Base-by-base conservation (phyloP, 2,888 invertebrate species). In the Orthosia gothica region DNA sequence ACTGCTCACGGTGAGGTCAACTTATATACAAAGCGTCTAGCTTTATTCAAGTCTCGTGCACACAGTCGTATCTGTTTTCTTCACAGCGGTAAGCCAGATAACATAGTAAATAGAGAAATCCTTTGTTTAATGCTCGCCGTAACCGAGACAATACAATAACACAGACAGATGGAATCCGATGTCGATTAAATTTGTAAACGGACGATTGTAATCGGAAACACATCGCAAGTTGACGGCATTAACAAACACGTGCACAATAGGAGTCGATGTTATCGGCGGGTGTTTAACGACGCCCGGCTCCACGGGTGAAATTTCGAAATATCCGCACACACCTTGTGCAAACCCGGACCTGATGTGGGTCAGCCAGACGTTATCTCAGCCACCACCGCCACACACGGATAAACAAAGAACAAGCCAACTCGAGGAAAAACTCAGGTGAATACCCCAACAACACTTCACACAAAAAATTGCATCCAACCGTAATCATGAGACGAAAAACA, bases 261-360 rank as follows among this genome's bases (percentile, higher is more conserved):
- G 64, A 77, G 85, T 47, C 72, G 84, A 84, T 88, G 88, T 91
- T 90, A 91, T 90, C 90, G 86, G 78, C 69, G 81, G 81, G 73
- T 81, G 85, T 87, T 89, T 87, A 88, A 88, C 84, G 82, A 89
- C 86, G 68, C 71, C 81, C 72, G 80, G 81, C 70, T 69, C 63
- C 83, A 81, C 88, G 82, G 81, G 88, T 86, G 89, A 91, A 89
- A 92, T 92, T 91, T 91, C 89, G 90, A 91, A 90, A 92, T 84
- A 89, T 88, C 88, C 87, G 83, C 89, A 80, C 87, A 86, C 88
- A 86, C 88, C 88, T 89, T 88, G 81, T 84, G 85, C 83, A 84
- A 87, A 87, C 89, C 85, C 77, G 70, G 66, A 77, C 82, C 80
- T 86, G 87, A 94, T 92, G 91, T 94, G 91, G 93, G 94, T 93